phyloP scores from a whole-genome alignment of 2,888 invertebrate genomes.

The Trissonchulus sp. region DNA sequence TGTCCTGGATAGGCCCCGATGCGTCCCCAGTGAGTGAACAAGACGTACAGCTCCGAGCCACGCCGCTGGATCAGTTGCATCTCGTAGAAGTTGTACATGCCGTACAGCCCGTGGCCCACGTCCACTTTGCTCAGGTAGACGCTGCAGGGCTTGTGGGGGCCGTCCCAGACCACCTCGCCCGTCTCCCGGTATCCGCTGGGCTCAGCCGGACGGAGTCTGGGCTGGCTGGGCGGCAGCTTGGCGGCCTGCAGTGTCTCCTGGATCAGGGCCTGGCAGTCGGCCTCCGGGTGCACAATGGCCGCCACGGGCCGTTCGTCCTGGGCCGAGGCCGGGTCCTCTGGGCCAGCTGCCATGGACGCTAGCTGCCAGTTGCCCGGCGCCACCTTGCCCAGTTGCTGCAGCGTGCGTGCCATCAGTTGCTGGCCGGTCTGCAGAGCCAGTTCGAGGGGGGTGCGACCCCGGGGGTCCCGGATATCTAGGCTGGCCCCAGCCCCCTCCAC shows the following conservation, averaged over 20 bases:
- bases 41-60: conserved; percentile 55
- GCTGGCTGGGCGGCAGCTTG: neutral
- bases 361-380: too few relatives aligned
- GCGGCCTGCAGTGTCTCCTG: neutral
- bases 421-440: neutral
- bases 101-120: conserved; percentile 54
- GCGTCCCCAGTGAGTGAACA: conserved; percentile 60
- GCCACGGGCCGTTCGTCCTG: neutral
- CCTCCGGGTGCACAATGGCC: neutral
- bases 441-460: conserved; percentile 11
- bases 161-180: neutral
- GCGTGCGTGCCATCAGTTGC: neutral
- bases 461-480: neutral
- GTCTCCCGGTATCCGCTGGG: conserved; percentile 35
- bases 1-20: conserved; percentile 56
- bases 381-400: conserved; percentile 2
- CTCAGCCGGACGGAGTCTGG: neutral
- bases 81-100: conserved; percentile 59
- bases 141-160: conserved; percentile 49
- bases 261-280: neutral
- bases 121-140: conserved; percentile 58
- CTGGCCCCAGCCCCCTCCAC: conserved; percentile 14
- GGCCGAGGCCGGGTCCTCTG: too few relatives aligned
- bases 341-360: too few relatives aligned
- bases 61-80: conserved; percentile 57